phyloP scores from a whole-genome alignment of 2,113 vertebrate species.

The Platichthys flesus region DNA sequence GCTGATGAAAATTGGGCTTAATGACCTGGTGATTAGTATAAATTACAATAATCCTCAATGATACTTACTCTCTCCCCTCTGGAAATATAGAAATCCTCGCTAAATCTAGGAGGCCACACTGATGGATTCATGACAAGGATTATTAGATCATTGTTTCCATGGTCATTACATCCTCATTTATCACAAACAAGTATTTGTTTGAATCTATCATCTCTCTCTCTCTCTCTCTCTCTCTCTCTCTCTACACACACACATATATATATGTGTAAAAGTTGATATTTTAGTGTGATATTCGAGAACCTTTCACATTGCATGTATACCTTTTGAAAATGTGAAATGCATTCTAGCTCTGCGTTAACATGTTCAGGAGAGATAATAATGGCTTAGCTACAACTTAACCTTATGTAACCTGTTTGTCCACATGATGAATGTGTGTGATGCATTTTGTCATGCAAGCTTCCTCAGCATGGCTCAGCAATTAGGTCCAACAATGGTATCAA shows the following conservation, averaged over 20 bases:
- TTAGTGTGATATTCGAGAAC: no score
- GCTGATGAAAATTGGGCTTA: conserved; percentile 4
- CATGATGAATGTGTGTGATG: conserved; percentile 9
- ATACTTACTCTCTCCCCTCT: neutral
- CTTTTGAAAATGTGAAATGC: neutral
- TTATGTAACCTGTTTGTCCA: conserved; percentile 27
- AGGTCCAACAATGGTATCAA: conserved; percentile 44
- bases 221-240: no score
- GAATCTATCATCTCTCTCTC: neutral
- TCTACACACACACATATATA: no score
- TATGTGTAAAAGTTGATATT: no score
- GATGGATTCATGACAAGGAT: neutral
- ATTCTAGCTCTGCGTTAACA: conserved; percentile 5
- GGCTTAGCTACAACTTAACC: neutral
- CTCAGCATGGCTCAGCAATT: conserved; percentile 31
- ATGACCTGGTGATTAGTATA: conserved; percentile 13
- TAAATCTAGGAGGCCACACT: neutral
- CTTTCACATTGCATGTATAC: neutral
- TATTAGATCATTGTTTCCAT: neutral
- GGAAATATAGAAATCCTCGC: neutral
- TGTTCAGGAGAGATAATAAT: neutral
- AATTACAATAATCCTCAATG: conserved; percentile 6
- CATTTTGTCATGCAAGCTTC: conserved; percentile 35
- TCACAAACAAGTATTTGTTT: neutral
- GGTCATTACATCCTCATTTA: neutral